These are phyloP conservation scores for Balearica regulorum DNA, from an alignment of 2,797 vertebrate genomes.

Conservation along the genomic window DNA sequence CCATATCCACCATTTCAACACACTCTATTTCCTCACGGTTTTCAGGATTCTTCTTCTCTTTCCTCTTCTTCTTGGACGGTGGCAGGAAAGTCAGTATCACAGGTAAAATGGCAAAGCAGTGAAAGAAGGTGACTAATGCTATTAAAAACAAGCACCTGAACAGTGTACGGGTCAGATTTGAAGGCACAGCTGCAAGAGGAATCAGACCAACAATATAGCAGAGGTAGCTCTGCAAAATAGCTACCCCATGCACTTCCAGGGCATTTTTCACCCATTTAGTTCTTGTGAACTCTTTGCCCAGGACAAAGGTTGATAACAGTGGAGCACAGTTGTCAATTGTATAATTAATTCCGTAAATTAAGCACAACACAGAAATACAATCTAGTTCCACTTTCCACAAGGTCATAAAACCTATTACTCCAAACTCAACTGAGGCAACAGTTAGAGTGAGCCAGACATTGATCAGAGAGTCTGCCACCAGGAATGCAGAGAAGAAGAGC, in stretches of 20 bases:
- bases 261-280: constrained; percentile 97
- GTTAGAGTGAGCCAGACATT: constrained; percentile 95
- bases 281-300: constrained; percentile 93
- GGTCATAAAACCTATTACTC: constrained; percentile 98
- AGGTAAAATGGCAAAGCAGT: constrained; percentile 97
- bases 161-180: constrained; percentile 96
- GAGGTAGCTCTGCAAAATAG: constrained; percentile 94
- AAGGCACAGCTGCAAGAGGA: constrained; percentile 92
- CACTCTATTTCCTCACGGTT: constrained; percentile 94
- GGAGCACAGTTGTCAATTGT: constrained; percentile 95
- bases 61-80: constrained; percentile 90
- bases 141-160: constrained; percentile 99
- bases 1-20: constrained; percentile 96
- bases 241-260: constrained; percentile 94
- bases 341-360: constrained; percentile 95
- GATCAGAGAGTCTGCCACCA: constrained; percentile 92
- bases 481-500: constrained; percentile 94
- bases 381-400: constrained; percentile 97
- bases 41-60: constrained; percentile 83
- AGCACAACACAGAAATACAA: constrained; percentile 94
- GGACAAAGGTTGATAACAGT: constrained; percentile 92
- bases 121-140: constrained; percentile 95
- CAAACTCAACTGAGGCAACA: constrained; percentile 94
- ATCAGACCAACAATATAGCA: constrained; percentile 93
- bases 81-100: constrained; percentile 98